Conservation (phyloP, 2,113 vertebrate species). For the Phrynosoma platyrhinos region DNA sequence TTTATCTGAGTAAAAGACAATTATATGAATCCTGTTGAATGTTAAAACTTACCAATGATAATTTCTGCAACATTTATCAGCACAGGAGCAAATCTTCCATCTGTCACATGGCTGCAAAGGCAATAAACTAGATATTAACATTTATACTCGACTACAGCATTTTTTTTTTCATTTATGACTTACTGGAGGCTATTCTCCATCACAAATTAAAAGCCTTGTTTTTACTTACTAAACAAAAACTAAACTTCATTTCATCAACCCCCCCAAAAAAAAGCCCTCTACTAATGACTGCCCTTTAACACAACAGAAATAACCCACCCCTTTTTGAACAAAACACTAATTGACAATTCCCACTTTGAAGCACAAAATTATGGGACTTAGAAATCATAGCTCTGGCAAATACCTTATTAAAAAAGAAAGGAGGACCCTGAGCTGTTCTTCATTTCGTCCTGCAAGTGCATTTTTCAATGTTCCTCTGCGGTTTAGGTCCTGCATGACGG, state of each 20-base stretch:
- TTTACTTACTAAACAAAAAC: not conserved
- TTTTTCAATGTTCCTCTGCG: constrained; percentile 93
- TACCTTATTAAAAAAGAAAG: constrained; percentile 93
- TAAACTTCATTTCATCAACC: not conserved
- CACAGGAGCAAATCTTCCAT: constrained; percentile 87
- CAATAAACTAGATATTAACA: constrained; percentile 10
- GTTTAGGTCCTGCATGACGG: constrained; percentile 92
- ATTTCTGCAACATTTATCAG: constrained; percentile 88
- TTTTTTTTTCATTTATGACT: not conserved
- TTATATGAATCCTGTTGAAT: not conserved
- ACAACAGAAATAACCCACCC: not conserved
- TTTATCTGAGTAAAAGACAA: not conserved
- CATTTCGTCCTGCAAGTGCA: constrained; percentile 93
- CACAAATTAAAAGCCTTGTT: not conserved
- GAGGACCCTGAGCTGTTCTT: constrained; percentile 83
- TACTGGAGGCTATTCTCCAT: not conserved
- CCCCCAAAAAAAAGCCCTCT: not conserved
- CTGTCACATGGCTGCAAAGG: constrained; percentile 85
- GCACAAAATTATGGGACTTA: not conserved
- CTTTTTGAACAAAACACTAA: not conserved
- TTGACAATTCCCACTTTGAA: not conserved
- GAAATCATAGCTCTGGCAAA: constrained; percentile 27
- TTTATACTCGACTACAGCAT: not conserved
- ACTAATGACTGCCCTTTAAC: no score
- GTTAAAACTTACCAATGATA: constrained; percentile 84